Evolutionary conservation across 1,140 invertebrate genomes (phyloP), one percentile per base, ranked within the genome.

Genomic region (Lepidostoma basale): DNA sequence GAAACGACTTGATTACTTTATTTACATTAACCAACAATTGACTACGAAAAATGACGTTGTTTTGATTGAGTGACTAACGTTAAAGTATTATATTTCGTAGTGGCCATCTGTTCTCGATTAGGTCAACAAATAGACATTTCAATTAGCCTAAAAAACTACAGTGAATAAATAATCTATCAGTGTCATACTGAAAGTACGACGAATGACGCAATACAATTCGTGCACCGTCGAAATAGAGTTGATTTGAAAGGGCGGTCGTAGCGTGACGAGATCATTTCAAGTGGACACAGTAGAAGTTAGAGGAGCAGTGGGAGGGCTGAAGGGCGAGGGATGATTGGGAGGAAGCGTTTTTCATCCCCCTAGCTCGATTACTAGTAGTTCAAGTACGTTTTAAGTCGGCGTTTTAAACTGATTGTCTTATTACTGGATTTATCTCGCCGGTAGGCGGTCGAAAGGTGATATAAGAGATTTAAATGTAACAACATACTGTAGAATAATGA

Each of bases 211-310:
- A 62, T 62, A 59, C 56, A 59, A 62, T 42, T 44, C 59, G 33
- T 62, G 59, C 59, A 18, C 10, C 26, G 20, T 16, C 22, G 9
- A 40, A 28, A 39, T 44, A 14, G 30, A 59, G 64, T 45, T 66
- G 64, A 66, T 66, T 66, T 66, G 64, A 66, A 66, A 66, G 64
- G 64, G 64, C 40, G 45, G 14, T 22, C 6, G 45, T 67, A 26
- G 64, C 64, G 64, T 67, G 64, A 45, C 64, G 39, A 40, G 33
- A 33, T 67, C 54, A 42, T 39, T 49, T 66, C 49, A 56, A 56
- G 62, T 52, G 45, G 42, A n/a, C 58, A 54, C n/a, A n/a, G n/a
- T n/a, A n/a, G n/a, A n/a, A n/a, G n/a, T n/a, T n/a, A n/a, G n/a
- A n/a, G n/a, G n/a, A n/a, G n/a, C n/a, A n/a, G n/a, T n/a, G n/a